Conservation (phyloP, 2,797 vertebrate genomes). For the Lutjanus argentimaculatus region DNA sequence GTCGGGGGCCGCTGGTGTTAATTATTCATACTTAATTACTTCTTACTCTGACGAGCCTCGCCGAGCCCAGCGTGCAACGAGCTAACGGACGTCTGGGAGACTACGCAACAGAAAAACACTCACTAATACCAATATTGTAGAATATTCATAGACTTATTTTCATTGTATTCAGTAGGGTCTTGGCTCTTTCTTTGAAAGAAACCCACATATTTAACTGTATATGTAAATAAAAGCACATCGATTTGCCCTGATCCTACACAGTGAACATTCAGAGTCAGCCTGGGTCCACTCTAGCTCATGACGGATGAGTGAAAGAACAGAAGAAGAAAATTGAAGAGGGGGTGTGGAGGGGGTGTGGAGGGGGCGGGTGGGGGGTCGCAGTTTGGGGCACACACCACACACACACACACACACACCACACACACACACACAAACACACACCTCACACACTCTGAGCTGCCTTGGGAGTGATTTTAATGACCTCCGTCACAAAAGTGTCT, state of each 20-base stretch:
- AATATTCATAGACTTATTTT: conserved; percentile 18
- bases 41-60: conserved; percentile 77
- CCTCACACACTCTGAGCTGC: conserved; percentile 79
- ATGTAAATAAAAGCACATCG: conserved; percentile 49
- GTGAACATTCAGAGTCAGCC: conserved; percentile 36
- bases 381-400: conserved; percentile 48
- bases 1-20: conserved; percentile 82
- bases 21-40: conserved; percentile 91
- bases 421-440: conserved; percentile 47
- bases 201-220: conserved; percentile 23
- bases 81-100: conserved; percentile 73
- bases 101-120: conserved; percentile 42
- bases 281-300: conserved; percentile 66
- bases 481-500: conserved; percentile 86
- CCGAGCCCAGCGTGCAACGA: conserved; percentile 63
- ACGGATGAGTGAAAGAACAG: conserved; percentile 70
- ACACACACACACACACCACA: conserved; percentile 53
- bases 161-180: conserved; percentile 14
- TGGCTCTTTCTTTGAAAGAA: neutral
- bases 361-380: conserved; percentile 30
- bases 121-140: conserved; percentile 41
- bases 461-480: conserved; percentile 91
- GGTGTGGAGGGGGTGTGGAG: conserved; percentile 47
- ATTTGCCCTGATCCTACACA: conserved; percentile 29
- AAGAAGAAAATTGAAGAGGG: conserved; percentile 64